Evolutionary conservation across 2,888 invertebrate genomes (phyloP), one percentile per base, ranked within the genome.

Genomic region (Cerastoderma edule): DNA sequence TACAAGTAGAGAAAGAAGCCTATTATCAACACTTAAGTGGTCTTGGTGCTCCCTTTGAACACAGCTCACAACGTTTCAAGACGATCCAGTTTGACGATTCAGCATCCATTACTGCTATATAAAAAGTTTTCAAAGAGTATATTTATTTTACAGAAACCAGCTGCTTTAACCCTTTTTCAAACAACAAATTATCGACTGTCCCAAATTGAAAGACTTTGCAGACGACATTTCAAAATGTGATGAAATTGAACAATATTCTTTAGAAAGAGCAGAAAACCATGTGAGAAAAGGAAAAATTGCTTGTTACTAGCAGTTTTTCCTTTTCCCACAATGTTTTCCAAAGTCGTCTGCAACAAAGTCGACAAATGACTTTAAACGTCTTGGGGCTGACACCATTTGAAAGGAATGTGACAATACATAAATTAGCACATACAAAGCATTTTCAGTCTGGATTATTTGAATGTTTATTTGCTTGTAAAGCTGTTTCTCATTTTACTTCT

Each of bases 1-100:
- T 94, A 1, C 94, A 94, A 85, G 92, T 94, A n/a, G 94, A 94
- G 80, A 93, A 93, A 83, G 92, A 93, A 56, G 83, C 89, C 0
- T 94, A 92, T 83, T 93, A 91, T 78, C 92, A 92, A 67, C 93
- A 93, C 82, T 89, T 94, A 79, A 91, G 91, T 5, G 93, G 93
- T 63, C 89, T 93, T 6, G 91, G 92, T 46, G 87, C 91, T 39
- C 84, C 80, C 44, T 79, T 84, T 60, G 88, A 90, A 57, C 89
- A 88, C 68, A 78, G 83, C 28, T 74, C 82, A 32, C 66, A 80
- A 24, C 10, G 46, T 46, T 44, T 68, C 39, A 22, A 60, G 24
- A 39, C 60, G 0, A 32, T 60, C n/a, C 32, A 60, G 2, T 60
- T 60, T 60, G 39, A 60, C 22, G 32, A 39, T 10, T 27, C 22